phyloP scores from a whole-genome alignment of 2,888 invertebrate genomes.

The Byasa hedistus region DNA sequence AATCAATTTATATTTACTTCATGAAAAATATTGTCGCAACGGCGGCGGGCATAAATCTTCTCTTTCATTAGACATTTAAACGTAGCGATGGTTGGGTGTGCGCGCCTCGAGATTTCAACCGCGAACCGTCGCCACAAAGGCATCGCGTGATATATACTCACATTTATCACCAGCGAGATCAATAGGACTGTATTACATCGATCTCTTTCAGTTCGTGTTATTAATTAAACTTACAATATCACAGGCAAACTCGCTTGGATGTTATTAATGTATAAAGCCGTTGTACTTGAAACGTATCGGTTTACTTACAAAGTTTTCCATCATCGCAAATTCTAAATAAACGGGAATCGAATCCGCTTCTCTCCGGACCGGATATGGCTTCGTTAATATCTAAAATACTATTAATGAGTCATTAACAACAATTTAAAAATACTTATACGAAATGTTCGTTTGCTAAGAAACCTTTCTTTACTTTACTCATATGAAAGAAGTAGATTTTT shows the following conservation, averaged over 20 bases:
- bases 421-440: too few species aligned
- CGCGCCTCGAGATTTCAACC: conserved; percentile 11
- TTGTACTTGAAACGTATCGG: background rate
- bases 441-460: too few species aligned
- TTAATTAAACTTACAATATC: too few species aligned
- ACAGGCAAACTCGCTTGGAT: background rate
- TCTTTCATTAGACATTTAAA: conserved; percentile 20
- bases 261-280: background rate
- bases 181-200: background rate
- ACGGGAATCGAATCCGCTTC: too few species aligned
- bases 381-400: too few species aligned
- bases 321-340: too few species aligned
- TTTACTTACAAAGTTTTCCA: too few species aligned
- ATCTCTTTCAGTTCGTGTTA: background rate
- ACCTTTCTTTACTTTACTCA: too few species aligned
- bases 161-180: conserved; percentile 13
- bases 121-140: conserved; percentile 5
- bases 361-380: too few species aligned
- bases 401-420: too few species aligned
- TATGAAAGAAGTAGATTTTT: too few species aligned
- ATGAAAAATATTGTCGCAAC: background rate
- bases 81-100: conserved; percentile 8
- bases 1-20: background rate
- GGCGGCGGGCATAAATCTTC: conserved; percentile 8
- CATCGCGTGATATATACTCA: background rate